A percentile compares a stretch with the other conserved stretches of the same genome.
phyloP scores from a whole-genome alignment of 2,888 invertebrate species.

The Rhagium mordax region DNA sequence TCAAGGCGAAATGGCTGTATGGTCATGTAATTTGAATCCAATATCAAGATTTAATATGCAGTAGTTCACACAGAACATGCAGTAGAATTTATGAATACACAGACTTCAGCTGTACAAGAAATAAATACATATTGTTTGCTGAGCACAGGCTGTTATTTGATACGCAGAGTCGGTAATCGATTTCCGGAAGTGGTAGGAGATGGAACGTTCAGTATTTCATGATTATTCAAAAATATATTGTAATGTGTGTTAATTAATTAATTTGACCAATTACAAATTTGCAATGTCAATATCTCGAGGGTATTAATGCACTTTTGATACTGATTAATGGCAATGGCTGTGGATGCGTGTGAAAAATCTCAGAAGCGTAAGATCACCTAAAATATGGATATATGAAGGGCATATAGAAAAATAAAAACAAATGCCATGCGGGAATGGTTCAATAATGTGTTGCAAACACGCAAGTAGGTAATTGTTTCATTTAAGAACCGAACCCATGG shows the following conservation, averaged over 20 bases:
- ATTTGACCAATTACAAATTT: too few relatives aligned
- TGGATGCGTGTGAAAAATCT: conserved; percentile 58
- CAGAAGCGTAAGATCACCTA: conserved; percentile 38
- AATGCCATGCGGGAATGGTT: conserved; percentile 67
- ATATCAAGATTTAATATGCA: conserved; percentile 55
- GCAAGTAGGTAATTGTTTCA: conserved; percentile 71
- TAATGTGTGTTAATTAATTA: not conserved
- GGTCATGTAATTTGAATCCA: conserved; percentile 52
- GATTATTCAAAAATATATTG: conserved; percentile 7
- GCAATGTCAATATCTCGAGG: too few relatives aligned
- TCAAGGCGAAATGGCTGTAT: conserved; percentile 46
- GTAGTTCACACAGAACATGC: conserved; percentile 53
- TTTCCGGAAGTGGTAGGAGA: conserved; percentile 50
- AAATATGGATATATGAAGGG: conserved; percentile 53
- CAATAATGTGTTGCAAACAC: conserved; percentile 71
- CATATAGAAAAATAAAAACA: conserved; percentile 68
- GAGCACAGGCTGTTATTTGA: conserved; percentile 45
- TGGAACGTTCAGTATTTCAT: conserved; percentile 26
- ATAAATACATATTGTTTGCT: conserved; percentile 49
- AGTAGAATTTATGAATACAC: conserved; percentile 49
- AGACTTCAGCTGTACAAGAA: conserved; percentile 41
- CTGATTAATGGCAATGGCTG: conserved; percentile 32
- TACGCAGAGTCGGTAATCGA: conserved; percentile 45
- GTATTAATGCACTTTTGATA: conserved; percentile 1
- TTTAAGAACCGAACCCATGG: conserved; percentile 66